Evolutionary conservation across 2,797 vertebrate genomes (phyloP), one percentile per base, ranked within the genome.

Genomic region (Lepus oiostolus): DNA sequence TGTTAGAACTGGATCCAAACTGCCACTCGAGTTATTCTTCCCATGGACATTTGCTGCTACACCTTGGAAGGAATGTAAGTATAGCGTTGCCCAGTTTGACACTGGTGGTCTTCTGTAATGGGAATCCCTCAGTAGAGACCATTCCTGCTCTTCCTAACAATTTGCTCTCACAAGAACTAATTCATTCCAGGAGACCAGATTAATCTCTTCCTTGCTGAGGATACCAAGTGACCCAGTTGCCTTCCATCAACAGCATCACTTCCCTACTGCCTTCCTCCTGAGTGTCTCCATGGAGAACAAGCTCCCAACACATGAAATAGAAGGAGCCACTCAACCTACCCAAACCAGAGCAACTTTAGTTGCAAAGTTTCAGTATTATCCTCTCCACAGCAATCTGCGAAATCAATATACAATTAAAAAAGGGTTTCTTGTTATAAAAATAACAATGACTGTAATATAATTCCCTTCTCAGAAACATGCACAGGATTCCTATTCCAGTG

Each of bases 1-100:
- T 0, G 0, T 42, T 60, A n/a, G 26, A 35, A 21, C 4, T 16
- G n/a, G 19, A 5, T 2, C 0, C 13, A 32, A 1, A 30, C 4
- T 54, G 9, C 8, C 16, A 47, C 30, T 3, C 16, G 38, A 12
- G 5, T 4, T 32, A 6, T 26, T 81, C 26, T 35, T 47, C 16
- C 8, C 30, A 9, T 38, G 65, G 13, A 26, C 8, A n/a, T n/a
- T 83, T 22, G 19, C 7, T 75, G 17, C 2, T 62, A 7, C 0
- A 28, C 1, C 0, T 72, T 30, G 12, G 54, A 85, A 62, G n/a
- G 21, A 67, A 67, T 38, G 42, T 5, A 58, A 79, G 68, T 12
- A 12, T 28, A 16, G 3, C 1, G 0, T 74, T 26, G 0, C 8
- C 10, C 8, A 21, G 8, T 87, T 92, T 52, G 12, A 17, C 1